Conservation (phyloP, 2,113 vertebrate species). For the Lamprotornis superbus region DNA sequence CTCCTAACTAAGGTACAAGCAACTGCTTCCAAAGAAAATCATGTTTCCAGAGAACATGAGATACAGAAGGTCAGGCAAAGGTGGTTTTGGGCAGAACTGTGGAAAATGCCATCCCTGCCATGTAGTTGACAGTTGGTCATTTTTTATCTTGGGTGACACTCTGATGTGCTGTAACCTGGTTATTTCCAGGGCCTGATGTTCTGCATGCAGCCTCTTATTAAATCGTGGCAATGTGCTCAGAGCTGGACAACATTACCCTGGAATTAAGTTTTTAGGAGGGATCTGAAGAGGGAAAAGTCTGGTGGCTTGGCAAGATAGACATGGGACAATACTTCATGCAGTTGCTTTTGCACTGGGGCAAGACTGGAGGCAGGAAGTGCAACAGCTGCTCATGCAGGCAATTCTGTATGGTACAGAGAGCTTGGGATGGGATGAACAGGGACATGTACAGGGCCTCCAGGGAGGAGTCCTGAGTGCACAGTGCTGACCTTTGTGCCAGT, state of each 20-base stretch:
- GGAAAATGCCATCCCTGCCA: background rate
- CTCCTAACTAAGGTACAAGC: background rate
- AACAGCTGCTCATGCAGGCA: background rate
- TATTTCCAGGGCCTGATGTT: background rate
- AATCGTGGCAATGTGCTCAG: background rate
- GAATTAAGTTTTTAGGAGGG: background rate
- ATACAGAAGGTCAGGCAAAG: background rate
- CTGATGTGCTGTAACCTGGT: background rate
- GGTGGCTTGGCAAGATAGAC: background rate
- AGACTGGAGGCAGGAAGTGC: background rate
- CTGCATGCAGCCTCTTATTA: background rate
- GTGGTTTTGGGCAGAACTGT: background rate
- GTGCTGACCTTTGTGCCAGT: accelerated
- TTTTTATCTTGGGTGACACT: background rate
- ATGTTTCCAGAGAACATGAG: background rate
- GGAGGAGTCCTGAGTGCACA: background rate
- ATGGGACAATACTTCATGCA: background rate
- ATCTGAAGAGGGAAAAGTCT: background rate
- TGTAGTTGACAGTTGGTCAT: background rate
- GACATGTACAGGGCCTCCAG: background rate
- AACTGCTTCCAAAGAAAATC: background rate
- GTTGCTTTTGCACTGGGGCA: background rate
- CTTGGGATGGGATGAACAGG: background rate
- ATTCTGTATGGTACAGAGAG: background rate
- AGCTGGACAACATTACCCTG: background rate